These are phyloP conservation scores for Neria commutata DNA, from an alignment of 2,888 invertebrate species.

Conservation along the genomic window DNA sequence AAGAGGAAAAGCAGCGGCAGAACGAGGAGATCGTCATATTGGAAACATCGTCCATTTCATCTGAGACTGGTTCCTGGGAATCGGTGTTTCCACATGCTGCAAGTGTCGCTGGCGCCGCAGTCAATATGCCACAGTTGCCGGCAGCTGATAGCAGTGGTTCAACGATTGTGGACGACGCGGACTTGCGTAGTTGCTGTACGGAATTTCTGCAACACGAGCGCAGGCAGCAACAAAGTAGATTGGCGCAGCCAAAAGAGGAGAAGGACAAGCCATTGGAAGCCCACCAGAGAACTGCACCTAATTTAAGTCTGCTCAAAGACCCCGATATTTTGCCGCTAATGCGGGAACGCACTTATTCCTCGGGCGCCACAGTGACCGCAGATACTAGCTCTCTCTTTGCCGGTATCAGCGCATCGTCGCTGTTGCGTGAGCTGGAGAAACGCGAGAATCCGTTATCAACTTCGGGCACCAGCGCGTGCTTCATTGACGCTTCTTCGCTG, in stretches of 20 bases:
- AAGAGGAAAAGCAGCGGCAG: conserved; percentile 69
- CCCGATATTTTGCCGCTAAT: conserved; percentile 14
- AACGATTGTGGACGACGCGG: conserved; percentile 15
- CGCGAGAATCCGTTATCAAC: conserved; percentile 50
- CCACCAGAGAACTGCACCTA: background rate
- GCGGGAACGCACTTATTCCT: conserved; percentile 38
- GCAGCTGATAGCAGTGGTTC: background rate
- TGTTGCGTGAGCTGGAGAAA: conserved; percentile 43
- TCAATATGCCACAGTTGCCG: background rate
- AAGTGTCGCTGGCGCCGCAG: background rate
- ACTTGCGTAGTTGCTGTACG: conserved; percentile 62
- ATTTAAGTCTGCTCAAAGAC: conserved; percentile 22
- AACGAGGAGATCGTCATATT: conserved; percentile 69
- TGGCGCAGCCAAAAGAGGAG: conserved; percentile 24
- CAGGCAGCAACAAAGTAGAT: conserved; percentile 31
- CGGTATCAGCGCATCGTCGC: conserved; percentile 42
- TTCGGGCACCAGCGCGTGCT: conserved; percentile 66
- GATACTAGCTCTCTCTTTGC: conserved; percentile 37
- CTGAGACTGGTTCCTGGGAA: conserved; percentile 72
- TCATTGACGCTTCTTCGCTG: conserved; percentile 79
- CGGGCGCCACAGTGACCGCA: conserved; percentile 32
- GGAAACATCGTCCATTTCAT: conserved; percentile 70
- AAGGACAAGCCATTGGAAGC: conserved; percentile 18
- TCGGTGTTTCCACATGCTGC: conserved; percentile 64
- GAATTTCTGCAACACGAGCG: conserved; percentile 62